A percentile compares a stretch with the other conserved stretches of the same genome.
Evolutionary conservation across 2,797 vertebrate species (phyloP).

Genomic region (Ispidina lecontei): DNA sequence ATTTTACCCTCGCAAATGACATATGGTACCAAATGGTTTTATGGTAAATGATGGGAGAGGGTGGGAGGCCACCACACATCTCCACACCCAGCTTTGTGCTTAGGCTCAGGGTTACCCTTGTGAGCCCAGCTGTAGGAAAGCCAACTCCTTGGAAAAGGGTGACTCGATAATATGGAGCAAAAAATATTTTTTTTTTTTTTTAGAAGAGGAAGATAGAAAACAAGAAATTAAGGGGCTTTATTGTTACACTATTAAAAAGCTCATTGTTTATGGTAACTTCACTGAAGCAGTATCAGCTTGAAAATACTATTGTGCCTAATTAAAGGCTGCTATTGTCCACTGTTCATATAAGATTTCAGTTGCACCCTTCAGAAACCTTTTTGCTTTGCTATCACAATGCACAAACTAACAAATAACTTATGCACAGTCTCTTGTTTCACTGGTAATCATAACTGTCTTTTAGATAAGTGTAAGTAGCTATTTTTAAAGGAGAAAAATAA

Average conservation of each 20-base stretch:
- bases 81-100: background rate
- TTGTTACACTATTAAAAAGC: slow-evolving; percentile 57
- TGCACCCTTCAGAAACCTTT: slow-evolving; percentile 15
- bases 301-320: slow-evolving; percentile 14
- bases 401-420: slow-evolving; percentile 11
- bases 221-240: slow-evolving; percentile 34
- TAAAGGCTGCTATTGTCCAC: slow-evolving; percentile 42
- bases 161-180: background rate
- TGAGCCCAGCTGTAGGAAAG: background rate
- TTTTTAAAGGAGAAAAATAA: background rate
- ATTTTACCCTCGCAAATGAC: background rate
- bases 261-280: slow-evolving; percentile 59
- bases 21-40: background rate
- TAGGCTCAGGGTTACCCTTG: background rate
- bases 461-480: background rate
- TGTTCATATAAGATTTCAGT: background rate
- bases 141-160: background rate
- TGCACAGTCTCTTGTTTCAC: background rate
- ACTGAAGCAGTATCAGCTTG: slow-evolving; percentile 33
- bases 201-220: background rate
- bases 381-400: background rate
- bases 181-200: background rate
- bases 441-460: background rate
- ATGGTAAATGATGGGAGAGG: background rate
- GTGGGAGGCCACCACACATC: background rate